Evolutionary conservation across 2,113 vertebrate species (phyloP).

Genomic region (Desmodus rotundus): DNA sequence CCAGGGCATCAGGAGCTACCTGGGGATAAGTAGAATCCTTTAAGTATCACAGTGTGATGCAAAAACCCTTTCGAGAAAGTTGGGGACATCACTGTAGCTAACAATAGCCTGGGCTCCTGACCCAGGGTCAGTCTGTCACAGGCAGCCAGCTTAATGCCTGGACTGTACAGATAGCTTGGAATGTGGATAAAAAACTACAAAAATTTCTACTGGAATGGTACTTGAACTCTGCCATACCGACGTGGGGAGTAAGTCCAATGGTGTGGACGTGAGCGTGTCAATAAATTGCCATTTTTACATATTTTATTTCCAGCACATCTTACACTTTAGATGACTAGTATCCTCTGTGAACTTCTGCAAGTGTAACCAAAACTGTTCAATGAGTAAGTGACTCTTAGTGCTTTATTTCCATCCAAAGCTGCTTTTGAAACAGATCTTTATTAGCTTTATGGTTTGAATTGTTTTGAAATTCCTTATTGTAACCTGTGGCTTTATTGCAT

Average conservation of each 20-base stretch:
- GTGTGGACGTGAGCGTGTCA: neutral
- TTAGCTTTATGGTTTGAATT: conserved; percentile 75
- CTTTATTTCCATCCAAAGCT: conserved; percentile 72
- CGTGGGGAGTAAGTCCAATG: neutral
- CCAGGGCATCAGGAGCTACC: neutral
- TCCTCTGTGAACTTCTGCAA: conserved; percentile 51
- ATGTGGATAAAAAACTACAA: neutral
- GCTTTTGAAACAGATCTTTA: conserved; percentile 69
- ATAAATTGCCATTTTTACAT: conserved; percentile 24
- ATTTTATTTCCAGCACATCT: conserved; percentile 1
- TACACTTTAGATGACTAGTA: conserved; percentile 1
- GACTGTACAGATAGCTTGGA: neutral
- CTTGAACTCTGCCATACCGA: conserved; percentile 24
- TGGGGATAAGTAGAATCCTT: neutral
- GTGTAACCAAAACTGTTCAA: conserved; percentile 61
- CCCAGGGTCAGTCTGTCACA: neutral
- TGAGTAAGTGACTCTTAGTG: conserved; percentile 69
- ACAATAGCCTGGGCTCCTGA: neutral
- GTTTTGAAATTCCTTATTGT: conserved; percentile 64
- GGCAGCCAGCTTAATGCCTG: neutral
- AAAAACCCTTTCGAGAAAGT: neutral
- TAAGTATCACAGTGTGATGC: neutral
- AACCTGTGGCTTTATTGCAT: conserved; percentile 68
- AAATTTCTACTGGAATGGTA: neutral
- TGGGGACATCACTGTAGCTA: neutral